These are phyloP conservation scores for Minunthozetes semirufus DNA, from an alignment of 2,888 invertebrate genomes.

Conservation along the genomic window DNA sequence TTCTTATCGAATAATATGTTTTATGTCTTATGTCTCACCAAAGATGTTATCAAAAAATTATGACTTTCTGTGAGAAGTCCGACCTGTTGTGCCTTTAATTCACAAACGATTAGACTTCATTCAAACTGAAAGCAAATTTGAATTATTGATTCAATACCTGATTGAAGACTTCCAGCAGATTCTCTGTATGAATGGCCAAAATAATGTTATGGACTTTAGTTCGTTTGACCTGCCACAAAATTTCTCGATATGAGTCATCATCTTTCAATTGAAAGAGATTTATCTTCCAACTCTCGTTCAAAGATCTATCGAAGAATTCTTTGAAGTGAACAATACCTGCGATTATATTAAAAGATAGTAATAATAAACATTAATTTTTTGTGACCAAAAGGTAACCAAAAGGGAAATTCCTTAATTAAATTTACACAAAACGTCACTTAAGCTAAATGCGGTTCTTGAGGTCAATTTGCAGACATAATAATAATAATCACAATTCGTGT, in stretches of 20 bases:
- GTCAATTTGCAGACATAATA: too few species aligned
- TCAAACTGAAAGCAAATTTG: too few species aligned
- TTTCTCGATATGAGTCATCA: slow-evolving; percentile 24
- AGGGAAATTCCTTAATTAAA: neutral
- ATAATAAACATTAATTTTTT: too few species aligned
- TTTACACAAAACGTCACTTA: too few species aligned
- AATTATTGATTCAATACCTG: slow-evolving; percentile 37
- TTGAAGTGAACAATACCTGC: slow-evolving; percentile 47
- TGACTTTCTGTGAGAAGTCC: slow-evolving; percentile 95
- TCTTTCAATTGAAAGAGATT: slow-evolving; percentile 29
- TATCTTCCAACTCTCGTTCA: slow-evolving; percentile 15
- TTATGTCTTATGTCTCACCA: slow-evolving; percentile 52
- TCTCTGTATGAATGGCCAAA: slow-evolving; percentile 72
- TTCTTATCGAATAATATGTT: neutral
- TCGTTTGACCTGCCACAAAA: slow-evolving; percentile 61
- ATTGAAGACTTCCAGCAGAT: slow-evolving; percentile 71
- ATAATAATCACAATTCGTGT: too few species aligned
- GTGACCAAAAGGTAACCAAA: too few species aligned
- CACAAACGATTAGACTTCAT: neutral
- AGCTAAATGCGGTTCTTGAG: too few species aligned
- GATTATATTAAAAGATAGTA: neutral
- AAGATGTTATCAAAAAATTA: slow-evolving; percentile 81
- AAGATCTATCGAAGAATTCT: slow-evolving; percentile 9
- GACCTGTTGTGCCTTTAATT: slow-evolving; percentile 74
- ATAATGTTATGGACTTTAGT: slow-evolving; percentile 83